Evolutionary conservation across 2,797 vertebrate genomes (phyloP).

Genomic region (Lophius americanus): DNA sequence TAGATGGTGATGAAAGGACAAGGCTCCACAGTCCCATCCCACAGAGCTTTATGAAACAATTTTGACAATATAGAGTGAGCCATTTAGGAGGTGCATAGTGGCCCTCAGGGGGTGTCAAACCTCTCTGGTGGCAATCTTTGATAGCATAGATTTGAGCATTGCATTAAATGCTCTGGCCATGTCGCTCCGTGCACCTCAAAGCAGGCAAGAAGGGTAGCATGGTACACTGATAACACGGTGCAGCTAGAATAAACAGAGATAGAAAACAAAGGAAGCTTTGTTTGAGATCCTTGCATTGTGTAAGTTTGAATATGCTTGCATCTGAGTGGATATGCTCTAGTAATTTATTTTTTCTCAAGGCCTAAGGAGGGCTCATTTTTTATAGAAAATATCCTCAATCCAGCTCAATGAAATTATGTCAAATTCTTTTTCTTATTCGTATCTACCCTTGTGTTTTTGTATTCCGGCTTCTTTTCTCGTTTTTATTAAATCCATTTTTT

Average conservation of each 20-base stretch:
- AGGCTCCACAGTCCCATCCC: constrained; percentile 58
- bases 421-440: too few relatives aligned
- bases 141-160: constrained; percentile 43
- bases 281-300: not conserved
- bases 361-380: not conserved
- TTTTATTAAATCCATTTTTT: not conserved
- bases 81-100: constrained; percentile 77
- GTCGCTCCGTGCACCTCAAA: constrained; percentile 24
- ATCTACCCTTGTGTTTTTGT: too few relatives aligned
- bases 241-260: not conserved
- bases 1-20: constrained; percentile 75
- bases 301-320: not conserved
- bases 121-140: constrained; percentile 46
- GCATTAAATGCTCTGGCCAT: constrained; percentile 44
- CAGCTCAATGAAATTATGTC: not conserved
- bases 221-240: constrained; percentile 1
- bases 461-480: not conserved
- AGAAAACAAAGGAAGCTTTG: constrained; percentile 9
- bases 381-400: constrained; percentile 14
- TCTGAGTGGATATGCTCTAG: not conserved
- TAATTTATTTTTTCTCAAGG: constrained; percentile 23
- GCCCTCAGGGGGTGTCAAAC: constrained; percentile 60
- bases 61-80: constrained; percentile 79
- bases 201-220: not conserved
- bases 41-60: constrained; percentile 69